A percentile compares a stretch with the other conserved stretches of the same genome.
Evolutionary conservation across 1,140 invertebrate species (phyloP).

Genomic region (Heterodera schachtii): DNA sequence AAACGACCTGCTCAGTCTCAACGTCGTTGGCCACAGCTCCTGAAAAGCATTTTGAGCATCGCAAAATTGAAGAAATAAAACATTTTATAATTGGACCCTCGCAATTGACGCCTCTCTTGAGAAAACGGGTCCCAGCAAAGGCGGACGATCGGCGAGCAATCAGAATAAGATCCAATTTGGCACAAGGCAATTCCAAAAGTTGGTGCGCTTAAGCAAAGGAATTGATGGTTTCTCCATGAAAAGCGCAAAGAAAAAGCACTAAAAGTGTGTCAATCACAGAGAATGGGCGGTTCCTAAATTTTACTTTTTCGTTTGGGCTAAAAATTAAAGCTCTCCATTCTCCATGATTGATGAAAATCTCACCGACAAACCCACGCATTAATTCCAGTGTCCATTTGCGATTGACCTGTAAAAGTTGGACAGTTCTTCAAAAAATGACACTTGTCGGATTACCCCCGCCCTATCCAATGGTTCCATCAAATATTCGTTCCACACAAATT

Average conservation of each 20-base stretch:
- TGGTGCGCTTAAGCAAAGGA: constrained; percentile 52
- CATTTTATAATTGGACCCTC: constrained; percentile 39
- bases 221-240: background rate
- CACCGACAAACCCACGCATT: constrained; percentile 62
- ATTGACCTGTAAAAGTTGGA: constrained; percentile 33
- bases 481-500: constrained; percentile 65
- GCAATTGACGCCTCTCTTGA: constrained; percentile 63
- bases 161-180: constrained; percentile 55
- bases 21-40: constrained; percentile 64
- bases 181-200: constrained; percentile 55
- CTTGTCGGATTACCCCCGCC: constrained; percentile 31
- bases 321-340: too few species aligned
- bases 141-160: constrained; percentile 60
- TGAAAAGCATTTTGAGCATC: constrained; percentile 21
- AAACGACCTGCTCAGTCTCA: constrained; percentile 62
- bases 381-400: constrained; percentile 59
- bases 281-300: too few species aligned
- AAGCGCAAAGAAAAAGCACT: constrained; percentile 3
- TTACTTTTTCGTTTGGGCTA: too few species aligned
- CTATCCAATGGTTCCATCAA: constrained; percentile 57
- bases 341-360: constrained; percentile 10
- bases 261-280: too few species aligned
- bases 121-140: constrained; percentile 62
- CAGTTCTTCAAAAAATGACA: background rate
- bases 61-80: background rate